A percentile compares a stretch with the other conserved stretches of the same genome.
These are phyloP conservation scores for Chitala chitala DNA, from an alignment of 2,113 vertebrate genomes.

Conservation along the genomic window DNA sequence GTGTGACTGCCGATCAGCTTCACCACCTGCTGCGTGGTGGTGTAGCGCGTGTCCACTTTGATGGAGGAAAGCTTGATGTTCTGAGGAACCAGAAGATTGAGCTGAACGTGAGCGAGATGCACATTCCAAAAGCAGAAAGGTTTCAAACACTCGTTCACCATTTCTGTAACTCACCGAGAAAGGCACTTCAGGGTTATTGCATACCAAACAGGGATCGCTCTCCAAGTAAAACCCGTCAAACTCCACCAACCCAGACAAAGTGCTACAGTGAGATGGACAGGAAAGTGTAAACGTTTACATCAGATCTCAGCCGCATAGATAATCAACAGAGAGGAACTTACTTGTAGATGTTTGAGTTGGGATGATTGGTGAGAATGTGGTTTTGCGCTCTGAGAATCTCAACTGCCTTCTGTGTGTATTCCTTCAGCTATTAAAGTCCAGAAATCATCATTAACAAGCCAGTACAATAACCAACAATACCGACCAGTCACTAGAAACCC, in stretches of 20 bases:
- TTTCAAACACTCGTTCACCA: neutral
- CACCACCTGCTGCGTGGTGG: conserved; percentile 97
- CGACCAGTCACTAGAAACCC: too few relatives aligned
- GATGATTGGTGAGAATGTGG: conserved; percentile 96
- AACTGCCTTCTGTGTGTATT: conserved; percentile 95
- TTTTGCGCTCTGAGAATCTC: conserved; percentile 94
- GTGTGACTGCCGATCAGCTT: conserved; percentile 98
- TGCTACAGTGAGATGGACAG: conserved; percentile 57
- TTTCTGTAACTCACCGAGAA: conserved; percentile 79
- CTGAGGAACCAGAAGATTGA: conserved; percentile 49
- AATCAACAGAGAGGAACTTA: conserved; percentile 52
- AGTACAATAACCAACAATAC: too few relatives aligned
- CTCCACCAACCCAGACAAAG: conserved; percentile 90
- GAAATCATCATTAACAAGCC: neutral
- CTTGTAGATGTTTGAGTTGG: conserved; percentile 99
- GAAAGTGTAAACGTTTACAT: neutral
- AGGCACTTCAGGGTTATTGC: conserved; percentile 96
- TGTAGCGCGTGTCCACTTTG: conserved; percentile 97
- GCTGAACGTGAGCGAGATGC: neutral
- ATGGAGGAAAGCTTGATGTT: conserved; percentile 99
- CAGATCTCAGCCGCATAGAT: neutral
- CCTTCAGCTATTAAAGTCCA: conserved; percentile 73
- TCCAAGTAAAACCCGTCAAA: conserved; percentile 96
- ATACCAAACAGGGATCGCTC: conserved; percentile 95
- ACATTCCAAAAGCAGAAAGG: neutral